Conservation (phyloP, 1,140 invertebrate genomes). For the Drosophila ironensis region DNA sequence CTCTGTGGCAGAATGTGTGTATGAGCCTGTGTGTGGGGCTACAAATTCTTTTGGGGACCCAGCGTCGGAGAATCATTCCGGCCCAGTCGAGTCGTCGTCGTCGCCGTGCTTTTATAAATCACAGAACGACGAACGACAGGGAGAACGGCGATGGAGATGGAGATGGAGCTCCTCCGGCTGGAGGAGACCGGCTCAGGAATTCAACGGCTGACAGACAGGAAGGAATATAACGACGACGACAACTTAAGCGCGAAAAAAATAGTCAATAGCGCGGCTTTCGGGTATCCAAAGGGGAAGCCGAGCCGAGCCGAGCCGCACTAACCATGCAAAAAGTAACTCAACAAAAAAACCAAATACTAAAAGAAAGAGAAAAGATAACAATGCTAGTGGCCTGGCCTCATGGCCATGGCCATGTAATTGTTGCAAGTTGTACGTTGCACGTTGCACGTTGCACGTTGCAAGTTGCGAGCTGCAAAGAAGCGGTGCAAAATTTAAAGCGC, state of each 20-base stretch:
- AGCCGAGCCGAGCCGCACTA: slow-evolving; percentile 9
- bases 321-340: slow-evolving; percentile 60
- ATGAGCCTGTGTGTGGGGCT: slow-evolving; percentile 34
- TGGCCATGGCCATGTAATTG: slow-evolving; percentile 71
- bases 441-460: slow-evolving; percentile 14
- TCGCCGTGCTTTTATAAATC: slow-evolving; percentile 73
- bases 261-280: slow-evolving; percentile 54
- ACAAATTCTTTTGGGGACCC: slow-evolving; percentile 71
- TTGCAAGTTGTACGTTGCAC: slow-evolving; percentile 53
- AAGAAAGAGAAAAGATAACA: slow-evolving; percentile 56
- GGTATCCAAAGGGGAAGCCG: too few species aligned
- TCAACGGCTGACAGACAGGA: slow-evolving; percentile 69
- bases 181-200: slow-evolving; percentile 50
- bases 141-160: not conserved
- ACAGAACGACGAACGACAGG: slow-evolving; percentile 66
- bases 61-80: slow-evolving; percentile 73
- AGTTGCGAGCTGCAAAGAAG: slow-evolving; percentile 29
- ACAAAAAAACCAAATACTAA: too few species aligned
- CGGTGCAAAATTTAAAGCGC: slow-evolving; percentile 76
- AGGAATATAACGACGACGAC: slow-evolving; percentile 77
- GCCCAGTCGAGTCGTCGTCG: slow-evolving; percentile 44
- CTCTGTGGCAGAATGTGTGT: slow-evolving; percentile 4
- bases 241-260: slow-evolving; percentile 78
- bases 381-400: slow-evolving; percentile 63
- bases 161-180: slow-evolving; percentile 32